phyloP scores from a whole-genome alignment of 2,797 vertebrate species.

The Labeo calbasu region DNA sequence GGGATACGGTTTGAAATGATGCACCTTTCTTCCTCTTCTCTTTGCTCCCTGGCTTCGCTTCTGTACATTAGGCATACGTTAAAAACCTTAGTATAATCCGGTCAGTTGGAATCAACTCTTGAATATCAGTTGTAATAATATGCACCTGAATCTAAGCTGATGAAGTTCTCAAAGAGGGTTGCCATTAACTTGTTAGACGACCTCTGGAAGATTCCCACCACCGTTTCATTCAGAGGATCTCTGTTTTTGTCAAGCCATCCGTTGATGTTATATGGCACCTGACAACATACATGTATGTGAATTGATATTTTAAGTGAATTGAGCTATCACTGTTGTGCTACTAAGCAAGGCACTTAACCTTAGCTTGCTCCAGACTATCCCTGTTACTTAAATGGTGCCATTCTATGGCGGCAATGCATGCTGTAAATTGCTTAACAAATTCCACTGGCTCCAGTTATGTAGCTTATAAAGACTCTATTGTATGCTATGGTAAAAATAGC shows the following conservation, averaged over 20 bases:
- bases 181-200: constrained; percentile 91
- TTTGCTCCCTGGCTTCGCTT: constrained; percentile 82
- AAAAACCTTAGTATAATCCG: not conserved
- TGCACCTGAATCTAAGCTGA: constrained; percentile 82
- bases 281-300: not conserved
- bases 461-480: constrained; percentile 23
- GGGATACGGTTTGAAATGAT: constrained; percentile 93
- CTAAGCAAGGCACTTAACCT: constrained; percentile 9
- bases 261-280: constrained; percentile 92
- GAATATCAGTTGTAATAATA: not conserved
- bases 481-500: constrained; percentile 10
- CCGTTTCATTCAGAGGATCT: constrained; percentile 92
- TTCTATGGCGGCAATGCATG: not conserved
- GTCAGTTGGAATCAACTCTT: not conserved
- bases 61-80: constrained; percentile 66
- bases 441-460: constrained; percentile 1
- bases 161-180: constrained; percentile 86
- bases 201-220: constrained; percentile 89
- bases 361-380: constrained; percentile 23
- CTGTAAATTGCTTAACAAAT: constrained; percentile 31
- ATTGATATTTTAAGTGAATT: not conserved
- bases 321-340: constrained; percentile 4
- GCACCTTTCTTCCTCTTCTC: constrained; percentile 92
- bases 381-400: constrained; percentile 27
- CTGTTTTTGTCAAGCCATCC: constrained; percentile 96